phyloP scores from a whole-genome alignment of 2,888 invertebrate species.

The Heliconius cydno region DNA sequence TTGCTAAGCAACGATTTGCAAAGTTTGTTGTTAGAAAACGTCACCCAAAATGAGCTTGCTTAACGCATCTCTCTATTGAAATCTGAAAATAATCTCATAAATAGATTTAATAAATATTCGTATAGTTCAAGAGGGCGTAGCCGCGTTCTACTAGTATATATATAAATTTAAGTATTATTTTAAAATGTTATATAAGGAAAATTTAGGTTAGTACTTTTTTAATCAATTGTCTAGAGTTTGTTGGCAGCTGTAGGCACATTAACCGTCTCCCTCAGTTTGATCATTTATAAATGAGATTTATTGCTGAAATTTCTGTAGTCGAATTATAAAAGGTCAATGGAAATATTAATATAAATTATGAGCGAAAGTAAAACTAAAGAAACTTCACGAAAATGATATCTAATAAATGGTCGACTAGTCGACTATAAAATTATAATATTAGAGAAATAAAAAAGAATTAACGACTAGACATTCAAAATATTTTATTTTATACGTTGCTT shows the following conservation, averaged over 20 bases:
- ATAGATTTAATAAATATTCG: too few species aligned
- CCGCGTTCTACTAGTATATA: too few species aligned
- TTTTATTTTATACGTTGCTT: conserved; percentile 47
- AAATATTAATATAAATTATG: background rate
- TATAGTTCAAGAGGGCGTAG: too few species aligned
- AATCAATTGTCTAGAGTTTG: conserved; percentile 4
- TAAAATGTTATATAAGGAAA: background rate
- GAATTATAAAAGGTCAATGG: conserved; percentile 7
- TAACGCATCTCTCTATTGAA: too few species aligned
- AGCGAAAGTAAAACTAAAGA: background rate
- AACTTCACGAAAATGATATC: background rate
- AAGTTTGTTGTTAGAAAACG: too few species aligned
- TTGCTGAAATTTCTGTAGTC: conserved; percentile 5
- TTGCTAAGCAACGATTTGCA: too few species aligned
- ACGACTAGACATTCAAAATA: conserved; percentile 53
- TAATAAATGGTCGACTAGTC: background rate
- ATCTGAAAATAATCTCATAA: too few species aligned
- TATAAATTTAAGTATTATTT: too few species aligned
- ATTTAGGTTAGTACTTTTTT: background rate
- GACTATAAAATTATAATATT: too few species aligned
- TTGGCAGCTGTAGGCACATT: conserved; percentile 20
- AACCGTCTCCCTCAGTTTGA: conserved; percentile 25
- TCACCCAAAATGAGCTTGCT: too few species aligned
- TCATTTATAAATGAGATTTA: conserved; percentile 29
- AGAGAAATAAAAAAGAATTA: conserved; percentile 48